Base-by-base conservation (phyloP, 2,113 vertebrate species). In the Rynchops niger region DNA sequence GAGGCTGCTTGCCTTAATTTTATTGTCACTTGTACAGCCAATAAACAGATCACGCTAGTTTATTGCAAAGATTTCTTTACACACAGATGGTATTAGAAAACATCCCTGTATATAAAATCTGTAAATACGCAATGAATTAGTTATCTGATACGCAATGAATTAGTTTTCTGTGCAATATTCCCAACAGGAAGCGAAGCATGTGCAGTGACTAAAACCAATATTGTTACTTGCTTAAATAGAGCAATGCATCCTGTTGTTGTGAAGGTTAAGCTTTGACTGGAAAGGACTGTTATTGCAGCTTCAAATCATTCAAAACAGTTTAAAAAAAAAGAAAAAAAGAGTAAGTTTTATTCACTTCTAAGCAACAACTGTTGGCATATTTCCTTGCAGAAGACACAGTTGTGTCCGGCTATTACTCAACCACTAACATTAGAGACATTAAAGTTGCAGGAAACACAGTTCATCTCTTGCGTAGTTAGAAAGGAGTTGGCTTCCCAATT, bases 401-500 rank as follows among this genome's bases (percentile, higher is more conserved):
- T 86, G 95, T 86, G 95, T 97, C 96, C 79, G 77, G 87, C 93
- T 93, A 5, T 98, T 97, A 96, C 95, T 95, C 97, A 95, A 86
- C 59, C 58, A 32, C 72, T 91, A 85, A 72, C 89, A 81, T 45
- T 43, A 67, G 77, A 77, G 79, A 67, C 81, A 62, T 72, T 91
- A 81, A 95, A 96, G 59, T 62, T 77, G 92, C 96, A 96, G 96
- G 97, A 97, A 98, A 96, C 83, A 93, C 86, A 84, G 96, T 82
- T 94, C 94, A 90, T 94, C 94, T 97, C 76, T 95, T 91, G 71
- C 84, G 94, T 95, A 93, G 86, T 95, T 86, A 45, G 65, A 76
- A 95, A 98, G 95, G 96, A 96, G 40, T 93, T 97, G 93, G 78
- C 94, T 98, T 97, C 94, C 92, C 95, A 87, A 74, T 74, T 95